phyloP scores from a whole-genome alignment of 2,888 invertebrate species.

The Morpho deidamia region DNA sequence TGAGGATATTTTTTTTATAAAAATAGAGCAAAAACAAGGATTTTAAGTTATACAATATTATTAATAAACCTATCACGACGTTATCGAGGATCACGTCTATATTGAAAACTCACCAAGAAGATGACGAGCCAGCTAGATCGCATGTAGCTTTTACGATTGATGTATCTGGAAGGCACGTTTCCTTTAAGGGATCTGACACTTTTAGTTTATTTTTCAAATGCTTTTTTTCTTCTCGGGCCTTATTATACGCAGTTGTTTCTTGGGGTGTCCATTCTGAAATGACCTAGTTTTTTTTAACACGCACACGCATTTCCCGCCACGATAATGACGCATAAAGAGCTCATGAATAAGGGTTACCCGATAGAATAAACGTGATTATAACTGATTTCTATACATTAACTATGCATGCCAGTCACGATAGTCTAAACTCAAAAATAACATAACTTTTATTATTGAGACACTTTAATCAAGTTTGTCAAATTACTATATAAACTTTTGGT shows the following conservation, averaged over 20 bases:
- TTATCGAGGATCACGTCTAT: neutral
- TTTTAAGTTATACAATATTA: neutral
- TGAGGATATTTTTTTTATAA: too few species aligned
- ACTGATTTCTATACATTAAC: too few species aligned
- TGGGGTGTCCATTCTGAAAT: constrained; percentile 62
- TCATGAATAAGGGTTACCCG: neutral
- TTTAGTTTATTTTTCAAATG: constrained; percentile 39
- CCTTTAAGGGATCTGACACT: constrained; percentile 29
- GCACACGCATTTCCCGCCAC: too few species aligned
- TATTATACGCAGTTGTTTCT: constrained; percentile 56
- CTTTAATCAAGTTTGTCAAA: too few species aligned
- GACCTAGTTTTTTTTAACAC: neutral
- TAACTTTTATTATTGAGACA: too few species aligned
- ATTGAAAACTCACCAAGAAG: constrained; percentile 37
- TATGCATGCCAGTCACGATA: neutral
- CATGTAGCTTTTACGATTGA: constrained; percentile 41
- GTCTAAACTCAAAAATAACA: too few species aligned
- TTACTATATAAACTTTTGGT: too few species aligned
- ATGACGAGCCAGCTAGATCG: constrained; percentile 39
- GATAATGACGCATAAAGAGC: too few species aligned
- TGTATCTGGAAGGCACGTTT: constrained; percentile 34
- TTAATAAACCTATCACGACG: too few species aligned
- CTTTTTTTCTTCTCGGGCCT: constrained; percentile 54
- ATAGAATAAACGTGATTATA: neutral
- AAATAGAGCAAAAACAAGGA: too few species aligned